A percentile compares a stretch with the other conserved stretches of the same genome.
Evolutionary conservation across 2,113 vertebrate genomes (phyloP).

Genomic region (Telmatochromis sp.): DNA sequence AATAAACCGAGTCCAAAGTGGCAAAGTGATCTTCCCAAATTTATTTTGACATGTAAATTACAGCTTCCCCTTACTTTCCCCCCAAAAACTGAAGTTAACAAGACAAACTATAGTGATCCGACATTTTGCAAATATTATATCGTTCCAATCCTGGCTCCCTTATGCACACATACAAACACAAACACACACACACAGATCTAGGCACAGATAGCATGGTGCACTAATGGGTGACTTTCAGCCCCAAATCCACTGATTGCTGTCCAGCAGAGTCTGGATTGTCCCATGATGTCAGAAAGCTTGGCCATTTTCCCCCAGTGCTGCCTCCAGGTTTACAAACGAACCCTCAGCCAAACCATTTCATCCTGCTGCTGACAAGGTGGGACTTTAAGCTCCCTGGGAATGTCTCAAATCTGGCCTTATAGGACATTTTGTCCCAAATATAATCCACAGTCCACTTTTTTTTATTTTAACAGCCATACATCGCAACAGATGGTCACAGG

Average conservation of each 20-base stretch:
- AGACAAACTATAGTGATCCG: neutral
- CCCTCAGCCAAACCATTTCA: neutral
- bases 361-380: neutral
- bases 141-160: neutral
- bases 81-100: neutral
- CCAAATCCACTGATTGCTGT: slow-evolving; percentile 6
- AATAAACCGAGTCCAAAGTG: neutral
- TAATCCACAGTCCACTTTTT: slow-evolving; percentile 23
- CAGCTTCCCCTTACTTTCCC: neutral
- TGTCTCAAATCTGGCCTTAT: slow-evolving; percentile 10
- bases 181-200: neutral
- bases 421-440: slow-evolving; percentile 23
- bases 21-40: neutral
- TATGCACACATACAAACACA: neutral
- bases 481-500: neutral
- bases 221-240: neutral
- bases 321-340: slow-evolving; percentile 23
- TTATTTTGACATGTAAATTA: neutral
- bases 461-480: neutral
- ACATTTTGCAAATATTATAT: neutral
- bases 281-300: slow-evolving; percentile 40
- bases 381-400: slow-evolving; percentile 24
- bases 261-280: slow-evolving; percentile 6
- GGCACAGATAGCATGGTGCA: neutral
- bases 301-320: neutral